phyloP scores from a whole-genome alignment of 2,888 invertebrate species.

The Lasioglossum villosulum region DNA sequence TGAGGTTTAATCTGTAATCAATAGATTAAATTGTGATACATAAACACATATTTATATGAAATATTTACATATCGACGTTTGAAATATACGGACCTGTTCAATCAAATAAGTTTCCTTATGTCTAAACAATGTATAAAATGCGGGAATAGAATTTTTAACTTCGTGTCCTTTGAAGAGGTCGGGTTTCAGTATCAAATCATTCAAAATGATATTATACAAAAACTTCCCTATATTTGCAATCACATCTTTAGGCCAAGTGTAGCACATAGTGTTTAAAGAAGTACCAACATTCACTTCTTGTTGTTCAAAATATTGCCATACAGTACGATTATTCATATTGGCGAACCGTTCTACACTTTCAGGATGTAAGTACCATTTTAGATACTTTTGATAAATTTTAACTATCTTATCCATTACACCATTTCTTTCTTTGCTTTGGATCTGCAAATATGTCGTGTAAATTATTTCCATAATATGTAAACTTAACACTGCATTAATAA shows the following conservation, averaged over 20 bases:
- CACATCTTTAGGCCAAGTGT: constrained; percentile 89
- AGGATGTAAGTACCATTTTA: constrained; percentile 87
- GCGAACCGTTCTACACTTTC: constrained; percentile 71
- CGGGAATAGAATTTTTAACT: constrained; percentile 86
- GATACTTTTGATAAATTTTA: constrained; percentile 88
- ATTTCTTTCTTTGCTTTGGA: constrained; percentile 88
- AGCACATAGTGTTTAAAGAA: constrained; percentile 86
- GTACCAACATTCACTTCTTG: constrained; percentile 74
- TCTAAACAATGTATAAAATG: constrained; percentile 92
- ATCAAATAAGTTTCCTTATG: constrained; percentile 88
- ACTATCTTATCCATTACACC: constrained; percentile 89
- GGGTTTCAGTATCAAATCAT: constrained; percentile 93
- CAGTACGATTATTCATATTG: constrained; percentile 87
- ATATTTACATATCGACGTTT: background rate
- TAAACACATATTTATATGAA: background rate
- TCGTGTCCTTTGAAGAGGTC: constrained; percentile 81
- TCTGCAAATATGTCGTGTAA: constrained; percentile 81
- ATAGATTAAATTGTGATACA: constrained; percentile 33
- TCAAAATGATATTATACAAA: constrained; percentile 93
- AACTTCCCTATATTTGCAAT: constrained; percentile 91
- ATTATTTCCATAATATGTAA: background rate
- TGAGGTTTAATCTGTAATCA: constrained; percentile 89
- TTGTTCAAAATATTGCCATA: constrained; percentile 90
- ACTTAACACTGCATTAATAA: background rate
- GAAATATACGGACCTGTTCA: constrained; percentile 86